Evolutionary conservation across 2,797 vertebrate species (phyloP), one percentile per base, ranked within the genome.

Genomic region (Tragelaphus eurycerus): DNA sequence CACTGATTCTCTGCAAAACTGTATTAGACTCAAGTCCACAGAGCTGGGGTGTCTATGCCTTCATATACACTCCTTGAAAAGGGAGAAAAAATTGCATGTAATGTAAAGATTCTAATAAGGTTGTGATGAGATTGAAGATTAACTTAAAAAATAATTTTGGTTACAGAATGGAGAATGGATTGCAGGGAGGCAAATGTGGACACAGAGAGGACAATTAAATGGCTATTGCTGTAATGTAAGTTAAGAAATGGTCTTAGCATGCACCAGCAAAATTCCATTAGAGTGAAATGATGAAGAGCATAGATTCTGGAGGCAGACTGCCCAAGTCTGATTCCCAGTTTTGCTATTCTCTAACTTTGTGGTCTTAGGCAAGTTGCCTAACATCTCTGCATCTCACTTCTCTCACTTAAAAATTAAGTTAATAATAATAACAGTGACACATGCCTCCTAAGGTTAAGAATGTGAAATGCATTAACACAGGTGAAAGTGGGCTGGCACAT

Each of bases 171-270:
- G 50, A 86, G 88, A 90, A 74, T 55, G 76, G 34, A 59, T 87
- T 74, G 10, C n/a, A 81, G 48, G 48, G 4, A 94, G 34, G 50
- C 14, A 93, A 54, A 34, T 31, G 23, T 55, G 16, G 55, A 46
- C 46, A 88, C 83, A 96, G 55, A 94, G 82, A 95, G 82, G 85
- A n/a, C 79, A 91, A 60, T 88, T 89, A 93, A 82, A 91, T 55
- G 23, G 14, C 43, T 17, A 71, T 31, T 31, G 1, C 4, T 55
- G 10, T 31, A 86, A 79, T 17, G 1, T 50, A 29, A 34, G 38
- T 92, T 54, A 96, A 91, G 50, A 52, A 54, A 27, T 62, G 29
- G 4, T 55, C 79, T 60, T 52, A 78, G 31, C 29, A 55, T 86
- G 17, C 1, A 38, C 27, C 74, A 91, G 59, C 57, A 7, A 16